These are phyloP conservation scores for Hemibagrus wyckioides DNA, from an alignment of 2,113 vertebrate species.

Conservation along the genomic window DNA sequence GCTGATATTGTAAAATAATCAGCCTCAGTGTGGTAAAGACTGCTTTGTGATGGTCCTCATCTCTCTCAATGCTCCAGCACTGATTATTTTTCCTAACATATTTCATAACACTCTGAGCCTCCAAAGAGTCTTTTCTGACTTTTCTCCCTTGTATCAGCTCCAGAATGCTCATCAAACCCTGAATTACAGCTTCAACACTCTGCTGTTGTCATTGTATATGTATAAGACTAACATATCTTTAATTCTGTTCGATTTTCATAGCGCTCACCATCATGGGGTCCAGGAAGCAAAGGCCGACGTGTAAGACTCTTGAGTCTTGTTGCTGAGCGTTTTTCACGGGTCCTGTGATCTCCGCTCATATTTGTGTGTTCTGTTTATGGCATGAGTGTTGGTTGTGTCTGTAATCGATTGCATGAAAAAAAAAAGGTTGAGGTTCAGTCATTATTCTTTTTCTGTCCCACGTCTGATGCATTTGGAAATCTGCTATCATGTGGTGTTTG, in stretches of 20 bases:
- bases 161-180: not conserved
- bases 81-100: too few relatives aligned
- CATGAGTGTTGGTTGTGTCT: constrained; percentile 49
- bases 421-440: not conserved
- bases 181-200: not conserved
- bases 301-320: constrained; percentile 85
- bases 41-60: too few relatives aligned
- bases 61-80: too few relatives aligned
- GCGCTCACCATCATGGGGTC: constrained; percentile 92
- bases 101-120: not conserved
- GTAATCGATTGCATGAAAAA: constrained; percentile 2
- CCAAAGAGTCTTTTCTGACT: constrained; percentile 36
- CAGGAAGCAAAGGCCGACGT: constrained; percentile 97
- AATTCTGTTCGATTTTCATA: constrained; percentile 69
- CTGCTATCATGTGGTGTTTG: not conserved
- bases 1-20: not conserved
- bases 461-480: not conserved
- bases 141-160: constrained; percentile 16
- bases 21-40: not conserved
- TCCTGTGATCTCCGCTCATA: not conserved
- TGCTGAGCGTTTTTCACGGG: not conserved
- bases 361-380: constrained; percentile 50
- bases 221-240: constrained; percentile 36
- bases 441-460: constrained; percentile 2
- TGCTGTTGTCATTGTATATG: constrained; percentile 8